Conservation (phyloP, 2,888 invertebrate species). For the Protodeltote pygarga region DNA sequence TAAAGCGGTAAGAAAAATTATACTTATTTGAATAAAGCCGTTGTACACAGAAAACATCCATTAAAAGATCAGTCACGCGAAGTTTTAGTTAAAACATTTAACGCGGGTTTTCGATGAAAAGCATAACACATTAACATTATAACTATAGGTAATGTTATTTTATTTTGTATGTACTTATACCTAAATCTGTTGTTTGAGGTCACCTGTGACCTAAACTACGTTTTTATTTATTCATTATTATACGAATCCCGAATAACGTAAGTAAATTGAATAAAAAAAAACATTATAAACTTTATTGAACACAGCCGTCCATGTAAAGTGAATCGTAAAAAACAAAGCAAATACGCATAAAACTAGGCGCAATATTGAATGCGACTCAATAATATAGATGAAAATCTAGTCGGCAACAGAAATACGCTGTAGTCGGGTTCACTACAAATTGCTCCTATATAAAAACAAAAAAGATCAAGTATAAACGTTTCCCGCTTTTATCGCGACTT, state of each 20-base stretch:
- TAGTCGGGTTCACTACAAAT: slow-evolving; percentile 51
- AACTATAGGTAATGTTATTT: not conserved
- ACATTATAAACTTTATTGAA: not conserved
- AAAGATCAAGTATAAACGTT: slow-evolving; percentile 59
- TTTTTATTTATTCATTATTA: too few relatives aligned
- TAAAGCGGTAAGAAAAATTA: slow-evolving; percentile 21
- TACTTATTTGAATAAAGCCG: slow-evolving; percentile 28
- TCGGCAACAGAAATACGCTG: slow-evolving; percentile 13
- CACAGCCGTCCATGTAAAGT: slow-evolving; percentile 8
- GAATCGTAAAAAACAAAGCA: slow-evolving; percentile 23
- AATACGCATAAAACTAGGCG: slow-evolving; percentile 21
- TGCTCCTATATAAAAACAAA: slow-evolving; percentile 56
- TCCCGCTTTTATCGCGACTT: slow-evolving; percentile 53
- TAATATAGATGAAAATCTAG: slow-evolving; percentile 32
- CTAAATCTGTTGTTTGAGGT: not conserved
- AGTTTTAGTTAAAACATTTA: slow-evolving; percentile 48
- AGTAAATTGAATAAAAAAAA: not conserved
- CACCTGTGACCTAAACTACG: too few relatives aligned
- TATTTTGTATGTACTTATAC: not conserved
- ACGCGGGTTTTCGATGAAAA: slow-evolving; percentile 46
- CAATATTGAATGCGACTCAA: slow-evolving; percentile 31
- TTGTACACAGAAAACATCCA: slow-evolving; percentile 33
- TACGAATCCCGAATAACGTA: too few relatives aligned
- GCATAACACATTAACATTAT: not conserved
- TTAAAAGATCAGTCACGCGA: slow-evolving; percentile 39